Evolutionary conservation across 2,113 vertebrate species (phyloP).

Genomic region (Neolamprologus devosi): DNA sequence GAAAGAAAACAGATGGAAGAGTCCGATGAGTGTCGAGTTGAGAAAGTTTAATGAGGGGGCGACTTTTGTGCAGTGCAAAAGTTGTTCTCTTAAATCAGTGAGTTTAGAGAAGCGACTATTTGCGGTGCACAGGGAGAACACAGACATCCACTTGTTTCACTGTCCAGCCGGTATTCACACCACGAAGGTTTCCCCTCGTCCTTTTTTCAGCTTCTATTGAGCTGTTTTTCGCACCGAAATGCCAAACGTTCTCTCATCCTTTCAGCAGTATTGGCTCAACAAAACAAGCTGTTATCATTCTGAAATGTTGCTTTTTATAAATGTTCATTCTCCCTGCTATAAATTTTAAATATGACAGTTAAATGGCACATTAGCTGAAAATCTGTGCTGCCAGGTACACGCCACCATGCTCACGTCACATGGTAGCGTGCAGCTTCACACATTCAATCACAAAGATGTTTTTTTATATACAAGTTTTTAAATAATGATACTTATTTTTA

Average conservation of each 20-base stretch:
- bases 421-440: not conserved
- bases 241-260: not conserved
- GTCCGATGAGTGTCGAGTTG: not conserved
- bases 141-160: not conserved
- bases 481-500: rapidly evolving
- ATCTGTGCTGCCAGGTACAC: not conserved
- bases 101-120: not conserved
- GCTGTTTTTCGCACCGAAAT: not conserved
- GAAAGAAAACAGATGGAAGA: not conserved
- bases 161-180: not conserved
- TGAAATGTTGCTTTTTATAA: not conserved
- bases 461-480: not conserved
- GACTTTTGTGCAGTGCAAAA: not conserved
- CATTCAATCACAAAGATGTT: not conserved
- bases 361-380: not conserved
- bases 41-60: not conserved
- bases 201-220: not conserved
- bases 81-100: not conserved
- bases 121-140: not conserved
- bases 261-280: not conserved
- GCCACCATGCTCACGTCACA: not conserved
- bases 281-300: not conserved
- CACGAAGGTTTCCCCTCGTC: not conserved
- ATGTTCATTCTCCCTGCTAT: not conserved
- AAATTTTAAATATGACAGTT: not conserved